A percentile compares a stretch with the other conserved stretches of the same genome.
Evolutionary conservation across 2,888 invertebrate species (phyloP).

Genomic region (Anticlea derivata): DNA sequence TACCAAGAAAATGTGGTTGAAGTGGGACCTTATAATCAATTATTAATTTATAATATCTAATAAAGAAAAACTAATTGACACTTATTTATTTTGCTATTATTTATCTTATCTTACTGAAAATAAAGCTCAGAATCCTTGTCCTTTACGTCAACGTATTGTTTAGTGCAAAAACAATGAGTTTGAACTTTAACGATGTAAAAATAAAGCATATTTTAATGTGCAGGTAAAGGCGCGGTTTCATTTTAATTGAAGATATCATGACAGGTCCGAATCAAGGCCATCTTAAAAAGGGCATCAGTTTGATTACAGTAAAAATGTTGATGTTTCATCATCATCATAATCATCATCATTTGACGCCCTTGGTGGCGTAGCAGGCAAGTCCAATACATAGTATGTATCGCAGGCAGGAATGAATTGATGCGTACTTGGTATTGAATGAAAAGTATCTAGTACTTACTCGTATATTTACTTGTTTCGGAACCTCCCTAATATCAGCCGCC

Average conservation of each 20-base stretch:
- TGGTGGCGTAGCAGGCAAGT: too few relatives aligned
- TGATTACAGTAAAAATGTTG: slow-evolving; percentile 9
- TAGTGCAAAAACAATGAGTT: background rate
- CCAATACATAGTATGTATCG: too few relatives aligned
- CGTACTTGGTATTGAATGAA: too few relatives aligned
- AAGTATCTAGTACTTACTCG: too few relatives aligned
- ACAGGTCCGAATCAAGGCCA: slow-evolving; percentile 7
- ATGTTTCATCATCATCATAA: too few relatives aligned
- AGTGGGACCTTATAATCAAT: background rate
- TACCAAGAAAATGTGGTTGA: slow-evolving; percentile 1
- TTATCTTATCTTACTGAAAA: background rate
- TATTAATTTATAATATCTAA: background rate
- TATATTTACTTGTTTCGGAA: too few relatives aligned
- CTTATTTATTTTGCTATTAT: background rate
- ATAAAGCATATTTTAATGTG: slow-evolving; percentile 1
- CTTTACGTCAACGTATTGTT: background rate
- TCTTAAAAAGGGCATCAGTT: slow-evolving; percentile 13
- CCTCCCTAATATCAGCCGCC: too few relatives aligned
- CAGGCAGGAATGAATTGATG: too few relatives aligned
- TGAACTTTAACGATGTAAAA: background rate
- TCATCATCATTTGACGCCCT: too few relatives aligned
- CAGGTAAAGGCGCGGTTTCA: background rate
- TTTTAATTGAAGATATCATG: slow-evolving; percentile 11
- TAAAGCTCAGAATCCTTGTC: background rate
- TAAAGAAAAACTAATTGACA: slow-evolving; percentile 8